Evolutionary conservation across 2,888 invertebrate species (phyloP), one percentile per base, ranked within the genome.

Genomic region (Polia nebulosa): DNA sequence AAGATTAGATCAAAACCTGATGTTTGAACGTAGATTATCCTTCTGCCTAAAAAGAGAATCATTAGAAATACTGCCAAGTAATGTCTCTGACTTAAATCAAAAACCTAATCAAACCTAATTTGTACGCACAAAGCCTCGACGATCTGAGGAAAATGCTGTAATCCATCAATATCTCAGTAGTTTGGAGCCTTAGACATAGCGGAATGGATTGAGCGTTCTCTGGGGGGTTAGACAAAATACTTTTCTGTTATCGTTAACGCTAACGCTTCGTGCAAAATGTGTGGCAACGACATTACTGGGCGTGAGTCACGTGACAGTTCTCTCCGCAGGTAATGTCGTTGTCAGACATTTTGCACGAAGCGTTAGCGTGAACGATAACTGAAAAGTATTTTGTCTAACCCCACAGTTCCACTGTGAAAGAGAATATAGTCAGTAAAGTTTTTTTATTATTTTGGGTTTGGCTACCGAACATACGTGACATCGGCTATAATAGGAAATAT

Each of bases 61-160:
- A 5, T 13, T 27, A 41, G 13, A 22, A 49, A 32, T 41, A 32
- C 27, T 2, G 3, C 13, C n/a, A 41, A 65, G 49, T 65, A 41
- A 41, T 51, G 51, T 32, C 29, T 15, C 39, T 58, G 8, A 47
- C 36, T 65, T 65, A 53, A 39, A 64, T 64, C 63, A 72, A 51
- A 45, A 45, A 49, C 34, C n/a, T 76, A 69, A 61, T 69, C 57
- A 69, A 61, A 20, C 39, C 32, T 34, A 49, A 47, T 55, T 73
- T 34, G 41, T 52, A 69, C 45, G 36, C 41, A 47, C n/a, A 36
- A 41, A 56, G 44, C 22, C 32, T 44, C 65, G 20, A 39, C 15
- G 20, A 36, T 52, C 34, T 22, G 51, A 53, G 71, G 41, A 74
- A 62, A 71, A 41, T 57, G 25, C 29, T 41, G 34, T 62, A 73